Evolutionary conservation across 2,888 invertebrate genomes (phyloP).

Genomic region (Pollenia amentaria): DNA sequence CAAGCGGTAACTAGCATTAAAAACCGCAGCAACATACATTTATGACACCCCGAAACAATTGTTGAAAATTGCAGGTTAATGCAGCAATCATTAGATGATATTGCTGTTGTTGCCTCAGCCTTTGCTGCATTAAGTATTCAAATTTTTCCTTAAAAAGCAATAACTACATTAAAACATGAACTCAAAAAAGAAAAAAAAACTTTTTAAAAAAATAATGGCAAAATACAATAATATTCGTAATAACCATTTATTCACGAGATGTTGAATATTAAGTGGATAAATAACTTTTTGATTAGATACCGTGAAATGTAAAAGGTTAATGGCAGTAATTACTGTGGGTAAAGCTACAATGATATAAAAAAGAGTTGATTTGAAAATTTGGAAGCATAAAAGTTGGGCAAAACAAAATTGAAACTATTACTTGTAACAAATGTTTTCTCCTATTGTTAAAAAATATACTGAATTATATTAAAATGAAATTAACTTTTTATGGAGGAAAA

Average conservation of each 20-base stretch:
- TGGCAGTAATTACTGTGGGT: conserved; percentile 33
- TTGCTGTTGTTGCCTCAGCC: neutral
- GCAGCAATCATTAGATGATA: conserved; percentile 57
- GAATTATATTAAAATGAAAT: no score
- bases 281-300: conserved; percentile 66
- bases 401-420: no score
- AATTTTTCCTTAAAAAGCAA: conserved; percentile 26
- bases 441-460: no score
- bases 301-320: conserved; percentile 70
- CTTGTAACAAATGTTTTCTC: no score
- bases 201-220: conserved; percentile 27
- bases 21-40: conserved; percentile 68
- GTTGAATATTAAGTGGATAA: conserved; percentile 62
- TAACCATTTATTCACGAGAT: conserved; percentile 50
- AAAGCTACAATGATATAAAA: conserved; percentile 1
- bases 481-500: no score
- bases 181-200: conserved; percentile 20
- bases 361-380: neutral
- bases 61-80: conserved; percentile 72
- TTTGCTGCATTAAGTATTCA: conserved; percentile 43
- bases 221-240: conserved; percentile 51
- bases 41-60: conserved; percentile 72
- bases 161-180: conserved; percentile 30
- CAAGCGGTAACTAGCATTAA: conserved; percentile 65
- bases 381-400: no score